Base-by-base conservation (phyloP, 2,888 invertebrate genomes). In the Seira musarum region DNA sequence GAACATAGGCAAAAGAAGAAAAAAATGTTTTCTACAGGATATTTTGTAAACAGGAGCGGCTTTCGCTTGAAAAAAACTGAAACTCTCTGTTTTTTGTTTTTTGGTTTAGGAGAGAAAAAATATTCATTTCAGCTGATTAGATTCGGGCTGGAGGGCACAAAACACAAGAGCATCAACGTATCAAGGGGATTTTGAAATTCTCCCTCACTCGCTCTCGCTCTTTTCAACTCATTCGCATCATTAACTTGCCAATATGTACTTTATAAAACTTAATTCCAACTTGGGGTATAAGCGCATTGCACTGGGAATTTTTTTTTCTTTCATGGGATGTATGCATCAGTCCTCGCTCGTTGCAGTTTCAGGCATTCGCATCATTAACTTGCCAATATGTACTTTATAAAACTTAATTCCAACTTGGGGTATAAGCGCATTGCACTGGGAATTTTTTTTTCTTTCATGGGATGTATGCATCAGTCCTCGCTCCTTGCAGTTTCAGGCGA, bases 71-170 rank as follows among this genome's bases (percentile, higher is more conserved):
- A 2, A 30, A 30, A 30, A 2, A 5, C 30, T 30, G 53, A 46
- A 68, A n/a, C 49, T 49, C 49, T 3, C 6, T 49, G 13, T 30
- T 30, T 30, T 30, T 49, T 49, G 49, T 49, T 49, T 30, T 49
- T 49, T 13, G 49, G 49, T 49, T 49, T 49, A 13, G 49, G 24
- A 67, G 67, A 63, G 60, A 72, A 72, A 81, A 83, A 84, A 84
- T 30, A 83, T 84, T 84, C 84, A 84, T 84, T 84, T 83, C 84
- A 83, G 79, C 84, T 84, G 84, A 84, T 84, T 84, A 83, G 83
- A 84, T 84, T 84, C 82, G 82, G 83, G 82, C 84, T 84, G 83
- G 84, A 84, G 82, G 79, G 82, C 80, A 82, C 65, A 74, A 74
- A 77, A 72, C 72, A 63, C 81, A 77, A 64, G 46, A 49, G 49